Evolutionary conservation across 2,113 vertebrate species (phyloP).

Genomic region (Manacus vitellinus): DNA sequence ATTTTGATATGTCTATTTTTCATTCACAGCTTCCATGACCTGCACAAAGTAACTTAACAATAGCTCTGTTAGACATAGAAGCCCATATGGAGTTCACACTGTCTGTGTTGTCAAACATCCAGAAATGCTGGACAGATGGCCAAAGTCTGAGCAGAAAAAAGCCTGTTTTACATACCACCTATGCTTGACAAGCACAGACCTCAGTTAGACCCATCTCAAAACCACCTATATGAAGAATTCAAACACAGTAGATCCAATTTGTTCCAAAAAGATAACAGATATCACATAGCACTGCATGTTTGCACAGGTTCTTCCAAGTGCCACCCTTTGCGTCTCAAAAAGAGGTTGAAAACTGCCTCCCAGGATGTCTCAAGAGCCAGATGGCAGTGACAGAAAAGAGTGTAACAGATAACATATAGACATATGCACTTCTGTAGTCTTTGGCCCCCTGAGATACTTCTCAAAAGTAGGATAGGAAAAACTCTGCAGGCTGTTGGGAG

Average conservation of each 20-base stretch:
- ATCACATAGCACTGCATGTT: accelerated
- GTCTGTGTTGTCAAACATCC: background rate
- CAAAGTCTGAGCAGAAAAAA: background rate
- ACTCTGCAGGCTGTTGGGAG: background rate
- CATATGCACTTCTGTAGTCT: background rate
- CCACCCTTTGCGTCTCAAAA: background rate
- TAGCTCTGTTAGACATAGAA: background rate
- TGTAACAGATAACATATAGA: accelerated
- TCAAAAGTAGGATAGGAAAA: background rate
- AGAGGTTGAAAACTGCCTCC: background rate
- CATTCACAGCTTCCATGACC: background rate
- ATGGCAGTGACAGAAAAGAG: background rate
- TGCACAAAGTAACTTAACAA: background rate
- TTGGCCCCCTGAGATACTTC: background rate
- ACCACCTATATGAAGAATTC: background rate
- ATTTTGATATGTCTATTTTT: background rate
- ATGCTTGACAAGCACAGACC: background rate
- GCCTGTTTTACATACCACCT: background rate
- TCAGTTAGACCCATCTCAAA: background rate
- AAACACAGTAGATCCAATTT: background rate
- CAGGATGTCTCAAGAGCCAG: background rate
- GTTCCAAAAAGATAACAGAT: background rate
- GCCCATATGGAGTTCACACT: background rate
- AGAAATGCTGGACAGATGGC: background rate
- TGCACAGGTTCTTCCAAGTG: background rate